A percentile compares a stretch with the other conserved stretches of the same genome.
Evolutionary conservation across 2,113 vertebrate species (phyloP).

Genomic region (Bungarus multicinctus): DNA sequence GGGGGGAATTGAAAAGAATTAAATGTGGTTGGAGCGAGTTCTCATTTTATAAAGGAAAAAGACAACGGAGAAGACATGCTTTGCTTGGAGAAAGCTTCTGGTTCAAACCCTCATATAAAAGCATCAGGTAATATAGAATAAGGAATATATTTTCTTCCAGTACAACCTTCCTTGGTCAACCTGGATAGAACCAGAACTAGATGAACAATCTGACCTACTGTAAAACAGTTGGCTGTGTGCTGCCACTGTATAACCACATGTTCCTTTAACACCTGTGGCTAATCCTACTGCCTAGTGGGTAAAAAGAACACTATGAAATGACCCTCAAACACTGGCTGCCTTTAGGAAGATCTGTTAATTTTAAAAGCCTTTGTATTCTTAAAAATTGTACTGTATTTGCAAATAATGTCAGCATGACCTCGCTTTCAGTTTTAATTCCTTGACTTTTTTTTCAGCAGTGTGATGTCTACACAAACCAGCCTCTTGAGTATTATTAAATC

Average conservation of each 20-base stretch:
- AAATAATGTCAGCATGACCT: background rate
- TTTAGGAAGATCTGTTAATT: background rate
- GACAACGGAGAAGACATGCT: background rate
- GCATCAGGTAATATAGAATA: background rate
- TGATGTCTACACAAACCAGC: background rate
- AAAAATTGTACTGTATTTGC: background rate
- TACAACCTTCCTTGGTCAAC: background rate
- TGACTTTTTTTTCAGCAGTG: background rate
- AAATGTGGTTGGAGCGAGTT: background rate
- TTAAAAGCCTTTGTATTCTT: background rate
- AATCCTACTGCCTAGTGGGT: background rate
- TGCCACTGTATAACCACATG: background rate
- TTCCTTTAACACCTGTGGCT: background rate
- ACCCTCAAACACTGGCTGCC: background rate
- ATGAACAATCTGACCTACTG: background rate
- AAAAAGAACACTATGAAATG: background rate
- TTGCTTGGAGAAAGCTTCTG: background rate
- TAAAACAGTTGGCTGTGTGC: background rate
- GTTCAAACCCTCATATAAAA: background rate
- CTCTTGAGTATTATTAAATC: conserved; percentile 4
- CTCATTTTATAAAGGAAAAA: background rate
- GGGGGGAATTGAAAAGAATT: background rate
- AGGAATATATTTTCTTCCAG: background rate
- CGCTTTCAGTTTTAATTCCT: background rate
- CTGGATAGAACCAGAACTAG: background rate